Percentiles rank a stretch among this genome's conserved stretches.
phyloP scores from a whole-genome alignment of 2,113 vertebrate genomes.

The Festucalex cinctus region DNA sequence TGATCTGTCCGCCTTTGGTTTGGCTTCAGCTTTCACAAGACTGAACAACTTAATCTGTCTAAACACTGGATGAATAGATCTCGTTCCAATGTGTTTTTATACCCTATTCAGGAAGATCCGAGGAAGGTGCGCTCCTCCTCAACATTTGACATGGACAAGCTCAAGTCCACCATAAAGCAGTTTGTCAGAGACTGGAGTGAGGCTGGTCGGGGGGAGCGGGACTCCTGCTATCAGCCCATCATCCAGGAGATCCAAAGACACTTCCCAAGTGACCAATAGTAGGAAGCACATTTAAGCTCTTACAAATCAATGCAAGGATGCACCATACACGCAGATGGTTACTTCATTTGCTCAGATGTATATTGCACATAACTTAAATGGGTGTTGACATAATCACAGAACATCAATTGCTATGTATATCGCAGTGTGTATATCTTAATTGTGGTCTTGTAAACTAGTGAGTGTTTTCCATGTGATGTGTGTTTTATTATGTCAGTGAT shows the following conservation, averaged over 20 bases:
- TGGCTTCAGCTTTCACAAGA: background rate
- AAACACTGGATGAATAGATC: background rate
- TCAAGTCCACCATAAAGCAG: slow-evolving; percentile 97
- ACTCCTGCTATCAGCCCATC: slow-evolving; percentile 92
- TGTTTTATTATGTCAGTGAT: slow-evolving; percentile 80
- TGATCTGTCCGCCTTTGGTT: background rate
- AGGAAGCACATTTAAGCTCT: slow-evolving; percentile 41
- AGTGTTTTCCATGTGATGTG: slow-evolving; percentile 53
- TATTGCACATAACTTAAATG: background rate
- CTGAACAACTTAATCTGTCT: background rate
- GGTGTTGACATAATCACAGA: background rate
- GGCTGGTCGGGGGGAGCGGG: slow-evolving; percentile 86
- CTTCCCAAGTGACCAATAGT: slow-evolving; percentile 91
- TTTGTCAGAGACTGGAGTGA: slow-evolving; percentile 99
- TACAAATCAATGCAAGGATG: background rate
- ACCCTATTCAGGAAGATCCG: slow-evolving; percentile 51
- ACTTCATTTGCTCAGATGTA: background rate
- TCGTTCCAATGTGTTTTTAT: background rate
- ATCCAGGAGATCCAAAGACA: slow-evolving; percentile 89
- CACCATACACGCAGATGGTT: background rate
- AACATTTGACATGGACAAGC: slow-evolving; percentile 99
- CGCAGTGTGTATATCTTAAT: background rate
- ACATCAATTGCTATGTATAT: background rate
- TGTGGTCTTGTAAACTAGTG: slow-evolving; percentile 23
- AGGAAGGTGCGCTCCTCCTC: slow-evolving; percentile 83